Evolutionary conservation across 2,888 invertebrate genomes (phyloP), one percentile per base, ranked within the genome.

Genomic region (Platycheirus albimanus): DNA sequence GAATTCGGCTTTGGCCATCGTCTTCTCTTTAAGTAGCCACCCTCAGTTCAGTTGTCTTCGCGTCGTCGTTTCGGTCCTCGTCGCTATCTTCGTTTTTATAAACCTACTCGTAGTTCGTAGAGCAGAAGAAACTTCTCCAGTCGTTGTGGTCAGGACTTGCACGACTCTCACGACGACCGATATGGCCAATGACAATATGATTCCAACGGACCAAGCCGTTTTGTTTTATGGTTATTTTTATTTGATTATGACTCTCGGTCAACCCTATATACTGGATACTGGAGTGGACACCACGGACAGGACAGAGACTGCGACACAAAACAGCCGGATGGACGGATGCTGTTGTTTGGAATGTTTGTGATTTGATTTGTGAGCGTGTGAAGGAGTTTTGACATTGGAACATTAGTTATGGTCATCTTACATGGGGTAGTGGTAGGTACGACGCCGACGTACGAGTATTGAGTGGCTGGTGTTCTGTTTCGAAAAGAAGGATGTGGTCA

Each of bases 211-310:
- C 63, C 41, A 33, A 38, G 58, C 64, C 51, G 75, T 76, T 76
- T 76, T 81, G 81, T 76, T 81, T 81, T 81, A 81, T 81, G 76
- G 71, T 81, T 72, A 81, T 76, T 77, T 81, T 71, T 72, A 77
- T 81, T 77, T 71, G 81, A 71, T 81, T 81, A 71, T 67, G 81
- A 77, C 54, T 77, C 30, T 81, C 61, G 81, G 81, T 81, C 81
- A 81, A 81, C n/a, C n/a, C n/a, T n/a, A n/a, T n/a, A n/a, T 58
- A 51, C 52, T 38, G 61, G 45, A 61, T 49, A 41, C 41, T 61
- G 30, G n/a, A n/a, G n/a, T 67, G 24, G 58, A 28, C 58, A 41
- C 24, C 28, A 36, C 13, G 54, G 36, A 38, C 20, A 11, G 20
- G 20, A 20, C 47, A 45, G 47, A n/a, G n/a, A n/a, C n/a, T n/a